Evolutionary conservation across 2,113 vertebrate genomes (phyloP), one percentile per base, ranked within the genome.

Genomic region (Salminus brasiliensis): DNA sequence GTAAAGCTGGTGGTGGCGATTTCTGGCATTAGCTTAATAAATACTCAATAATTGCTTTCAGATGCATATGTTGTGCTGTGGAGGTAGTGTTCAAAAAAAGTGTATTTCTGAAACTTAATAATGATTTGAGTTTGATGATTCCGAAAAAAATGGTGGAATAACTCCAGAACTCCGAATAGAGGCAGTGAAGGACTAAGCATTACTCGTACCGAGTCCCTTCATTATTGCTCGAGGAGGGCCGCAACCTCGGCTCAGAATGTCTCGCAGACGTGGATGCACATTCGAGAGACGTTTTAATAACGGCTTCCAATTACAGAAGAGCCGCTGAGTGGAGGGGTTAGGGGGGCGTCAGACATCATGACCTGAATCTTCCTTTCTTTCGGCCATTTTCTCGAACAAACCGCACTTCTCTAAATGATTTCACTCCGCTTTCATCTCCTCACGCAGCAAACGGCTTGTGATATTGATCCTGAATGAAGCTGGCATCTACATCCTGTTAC

Each of bases 201-300:
- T 8, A 36, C 55, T 78, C 68, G 36, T 68, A n/a, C 7, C 43
- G 21, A 60, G 53, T 70, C 30, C 27, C 34, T 29, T 73, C 67
- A 47, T 76, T 73, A 75, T 30, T 36, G 25, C 39, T 25, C 8
- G 30, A 47, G 21, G 23, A 68, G n/a, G 21, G 41, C 6, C 2
- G 7, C 39, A 39, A 59, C 47, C 39, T 70, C 36, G 55, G 15
- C 41, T 52, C 65, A 29, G 16, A 73, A 52, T 34, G 39, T 13
- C 15, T 55, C 57, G 13, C 53, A 72, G 71, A 75, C 39, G 47
- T 21, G 39, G 36, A 78, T 75, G 78, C 71, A 71, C 69, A 83
- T 85, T 83, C 49, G 52, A 43, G 15, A 34, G 75, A 78, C 74
- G 41, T 78, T 63, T 72, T 76, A 83, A 85, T 81, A 74, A 76